These are phyloP conservation scores for Carduelis carduelis DNA, from an alignment of 2,797 vertebrate genomes.

Conservation along the genomic window DNA sequence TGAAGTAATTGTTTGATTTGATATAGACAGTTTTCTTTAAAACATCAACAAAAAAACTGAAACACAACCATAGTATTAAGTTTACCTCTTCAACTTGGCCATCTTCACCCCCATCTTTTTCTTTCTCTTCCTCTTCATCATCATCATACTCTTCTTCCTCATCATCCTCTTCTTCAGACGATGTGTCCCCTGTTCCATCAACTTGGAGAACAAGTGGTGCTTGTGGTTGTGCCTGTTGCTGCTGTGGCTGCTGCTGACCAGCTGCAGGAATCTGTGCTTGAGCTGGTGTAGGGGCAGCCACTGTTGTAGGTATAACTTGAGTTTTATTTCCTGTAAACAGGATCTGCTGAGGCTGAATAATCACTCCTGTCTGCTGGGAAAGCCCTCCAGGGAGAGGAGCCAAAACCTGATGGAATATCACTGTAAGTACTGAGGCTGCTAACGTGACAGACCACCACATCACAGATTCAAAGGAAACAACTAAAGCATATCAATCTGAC, in stretches of 20 bases:
- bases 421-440: background rate
- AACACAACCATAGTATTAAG: background rate
- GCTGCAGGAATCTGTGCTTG: slow-evolving; percentile 83
- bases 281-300: slow-evolving; percentile 81
- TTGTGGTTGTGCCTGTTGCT: slow-evolving; percentile 82
- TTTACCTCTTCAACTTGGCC: slow-evolving; percentile 97
- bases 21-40: background rate
- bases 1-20: background rate
- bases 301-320: slow-evolving; percentile 84
- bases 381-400: slow-evolving; percentile 91
- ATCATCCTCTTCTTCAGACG: slow-evolving; percentile 96
- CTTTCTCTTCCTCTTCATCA: slow-evolving; percentile 96
- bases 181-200: slow-evolving; percentile 94
- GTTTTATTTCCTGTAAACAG: slow-evolving; percentile 95
- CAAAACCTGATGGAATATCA: slow-evolving; percentile 82
- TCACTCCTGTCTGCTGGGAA: slow-evolving; percentile 94
- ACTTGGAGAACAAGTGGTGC: slow-evolving; percentile 93
- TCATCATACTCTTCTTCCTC: slow-evolving; percentile 97
- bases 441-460: background rate
- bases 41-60: background rate
- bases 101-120: slow-evolving; percentile 94
- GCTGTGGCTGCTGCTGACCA: slow-evolving; percentile 78
- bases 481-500: background rate
- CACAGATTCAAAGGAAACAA: background rate
- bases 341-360: slow-evolving; percentile 98